These are phyloP conservation scores for Aldabrachelys gigantea DNA, from an alignment of 2,113 vertebrate species.

Conservation along the genomic window DNA sequence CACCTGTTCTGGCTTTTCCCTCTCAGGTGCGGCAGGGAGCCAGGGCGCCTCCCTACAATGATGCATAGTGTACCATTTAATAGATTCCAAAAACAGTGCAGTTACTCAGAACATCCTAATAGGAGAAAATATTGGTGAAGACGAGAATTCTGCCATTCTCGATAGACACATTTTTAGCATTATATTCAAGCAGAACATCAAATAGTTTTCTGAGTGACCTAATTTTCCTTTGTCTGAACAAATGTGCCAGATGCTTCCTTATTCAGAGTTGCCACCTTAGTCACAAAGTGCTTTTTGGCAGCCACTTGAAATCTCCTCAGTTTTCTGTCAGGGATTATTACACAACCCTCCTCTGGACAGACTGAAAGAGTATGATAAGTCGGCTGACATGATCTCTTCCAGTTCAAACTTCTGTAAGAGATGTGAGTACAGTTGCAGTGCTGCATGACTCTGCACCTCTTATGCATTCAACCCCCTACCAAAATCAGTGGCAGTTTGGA, in stretches of 20 bases:
- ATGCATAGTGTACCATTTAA: slow-evolving; percentile 47
- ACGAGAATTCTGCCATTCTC: neutral
- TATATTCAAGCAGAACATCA: slow-evolving; percentile 64
- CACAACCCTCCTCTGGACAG: slow-evolving; percentile 61
- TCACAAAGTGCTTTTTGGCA: slow-evolving; percentile 74
- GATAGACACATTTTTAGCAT: slow-evolving; percentile 44
- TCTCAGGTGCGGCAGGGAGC: too few relatives aligned
- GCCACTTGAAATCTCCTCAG: slow-evolving; percentile 67
- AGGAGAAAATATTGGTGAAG: neutral
- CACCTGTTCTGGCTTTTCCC: too few relatives aligned
- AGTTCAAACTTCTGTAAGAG: slow-evolving; percentile 41
- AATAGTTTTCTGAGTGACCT: slow-evolving; percentile 71
- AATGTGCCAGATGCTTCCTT: slow-evolving; percentile 76
- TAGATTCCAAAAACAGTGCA: slow-evolving; percentile 46
- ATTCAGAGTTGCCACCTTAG: slow-evolving; percentile 72
- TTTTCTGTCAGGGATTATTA: slow-evolving; percentile 71
- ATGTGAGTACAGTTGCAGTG: slow-evolving; percentile 22
- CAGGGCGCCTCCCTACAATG: neutral
- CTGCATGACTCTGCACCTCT: neutral
- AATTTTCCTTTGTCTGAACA: slow-evolving; percentile 74
- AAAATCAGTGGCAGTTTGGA: neutral
- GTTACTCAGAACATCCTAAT: slow-evolving; percentile 44
- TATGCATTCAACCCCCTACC: neutral
- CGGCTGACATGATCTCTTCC: slow-evolving; percentile 56
- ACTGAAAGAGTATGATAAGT: slow-evolving; percentile 69